Evolutionary conservation across 1,140 invertebrate species (phyloP).

Genomic region (Lordiphosa mommai): DNA sequence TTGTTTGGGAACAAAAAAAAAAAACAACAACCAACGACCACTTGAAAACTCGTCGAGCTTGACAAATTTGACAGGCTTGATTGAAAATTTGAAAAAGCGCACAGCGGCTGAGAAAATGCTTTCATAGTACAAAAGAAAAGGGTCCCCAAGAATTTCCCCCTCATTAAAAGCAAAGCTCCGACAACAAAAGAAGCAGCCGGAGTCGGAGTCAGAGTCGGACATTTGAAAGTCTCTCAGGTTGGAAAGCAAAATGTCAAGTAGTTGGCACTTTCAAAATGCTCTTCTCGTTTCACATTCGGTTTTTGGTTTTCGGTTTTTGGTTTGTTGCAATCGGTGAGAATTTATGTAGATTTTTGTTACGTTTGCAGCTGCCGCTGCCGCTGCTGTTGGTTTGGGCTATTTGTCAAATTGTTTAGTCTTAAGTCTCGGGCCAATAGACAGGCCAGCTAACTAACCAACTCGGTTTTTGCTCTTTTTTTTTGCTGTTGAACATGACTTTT

Average conservation of each 20-base stretch:
- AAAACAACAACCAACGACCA: slow-evolving; percentile 27
- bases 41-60: slow-evolving; percentile 72
- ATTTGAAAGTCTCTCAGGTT: slow-evolving; percentile 48
- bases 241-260: slow-evolving; percentile 66
- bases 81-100: slow-evolving; percentile 73
- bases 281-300: background rate
- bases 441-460: slow-evolving; percentile 63
- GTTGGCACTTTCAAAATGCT: slow-evolving; percentile 66
- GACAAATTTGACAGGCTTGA: slow-evolving; percentile 78
- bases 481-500: slow-evolving; percentile 16
- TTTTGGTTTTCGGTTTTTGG: background rate
- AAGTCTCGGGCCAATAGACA: slow-evolving; percentile 70
- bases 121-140: slow-evolving; percentile 26
- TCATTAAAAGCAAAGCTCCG: slow-evolving; percentile 51
- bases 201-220: slow-evolving; percentile 5
- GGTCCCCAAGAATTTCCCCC: slow-evolving; percentile 25
- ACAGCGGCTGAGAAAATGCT: slow-evolving; percentile 50
- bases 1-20: slow-evolving; percentile 12
- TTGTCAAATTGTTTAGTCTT: slow-evolving; percentile 79
- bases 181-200: slow-evolving; percentile 44
- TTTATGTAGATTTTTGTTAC: slow-evolving; percentile 65
- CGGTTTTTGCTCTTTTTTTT: slow-evolving; percentile 25
- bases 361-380: slow-evolving; percentile 5
- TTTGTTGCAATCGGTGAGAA: slow-evolving; percentile 61
- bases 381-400: slow-evolving; percentile 33